A percentile compares a stretch with the other conserved stretches of the same genome.
phyloP scores from a whole-genome alignment of 2,113 vertebrate species.

The Etheostoma spectabile region DNA sequence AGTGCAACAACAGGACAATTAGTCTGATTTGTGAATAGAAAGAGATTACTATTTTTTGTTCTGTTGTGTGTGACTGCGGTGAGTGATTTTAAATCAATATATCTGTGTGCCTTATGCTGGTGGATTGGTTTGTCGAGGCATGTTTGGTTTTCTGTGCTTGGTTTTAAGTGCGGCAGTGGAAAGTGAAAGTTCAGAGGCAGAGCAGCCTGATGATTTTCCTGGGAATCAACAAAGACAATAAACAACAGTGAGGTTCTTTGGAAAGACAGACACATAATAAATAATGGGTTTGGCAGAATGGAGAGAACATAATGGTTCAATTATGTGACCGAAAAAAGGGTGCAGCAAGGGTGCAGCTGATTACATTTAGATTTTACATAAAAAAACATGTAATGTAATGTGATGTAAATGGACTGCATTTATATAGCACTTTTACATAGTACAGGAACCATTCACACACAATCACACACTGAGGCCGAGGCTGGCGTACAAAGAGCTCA shows the following conservation, averaged over 20 bases:
- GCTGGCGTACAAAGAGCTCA: no score
- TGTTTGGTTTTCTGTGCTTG: background rate
- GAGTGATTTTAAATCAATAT: background rate
- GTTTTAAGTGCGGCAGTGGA: background rate
- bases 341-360: no score
- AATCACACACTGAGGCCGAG: no score
- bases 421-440: no score
- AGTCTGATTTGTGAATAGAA: background rate
- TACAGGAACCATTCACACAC: no score
- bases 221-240: conserved; percentile 8
- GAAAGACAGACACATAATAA: conserved; percentile 7
- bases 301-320: background rate
- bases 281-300: conserved; percentile 5
- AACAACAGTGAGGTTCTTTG: background rate
- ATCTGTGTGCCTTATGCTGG: background rate
- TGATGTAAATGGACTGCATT: no score
- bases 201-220: background rate
- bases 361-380: background rate
- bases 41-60: background rate
- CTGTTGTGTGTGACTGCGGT: background rate
- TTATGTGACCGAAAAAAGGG: background rate
- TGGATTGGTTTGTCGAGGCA: background rate
- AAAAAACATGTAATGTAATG: no score
- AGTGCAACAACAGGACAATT: conserved; percentile 22
- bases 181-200: background rate